Evolutionary conservation across 2,797 vertebrate species (phyloP), one percentile per base, ranked within the genome.

Genomic region (Remorina albescens): DNA sequence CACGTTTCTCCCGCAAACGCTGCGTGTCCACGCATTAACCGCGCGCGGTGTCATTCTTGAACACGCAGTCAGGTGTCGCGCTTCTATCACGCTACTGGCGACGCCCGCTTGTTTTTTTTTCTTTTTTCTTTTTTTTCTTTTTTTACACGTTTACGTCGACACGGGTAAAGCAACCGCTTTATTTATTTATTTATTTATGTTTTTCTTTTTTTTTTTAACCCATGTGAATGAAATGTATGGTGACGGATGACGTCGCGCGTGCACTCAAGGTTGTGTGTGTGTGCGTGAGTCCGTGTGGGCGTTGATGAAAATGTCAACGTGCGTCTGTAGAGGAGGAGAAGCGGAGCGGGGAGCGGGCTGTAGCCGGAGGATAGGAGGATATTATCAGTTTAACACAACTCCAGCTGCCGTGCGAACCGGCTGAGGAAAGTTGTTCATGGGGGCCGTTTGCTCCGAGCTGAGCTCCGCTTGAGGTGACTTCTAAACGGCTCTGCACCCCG

Each of bases 11-110:
- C 61, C 73, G 76, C 82, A 84, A 78, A 21, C 72, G 53, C 79
- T 25, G 85, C 89, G 88, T 86, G 71, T 71, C 16, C 90, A 91
- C 90, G 91, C 88, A 82, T 10, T 74, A 42, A 74, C 37, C 75
- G 71, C 78, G 88, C 87, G 87, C 89, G 76, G 76, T 90, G 93
- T 94, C 93, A 93, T 94, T 91, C 91, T 86, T 91, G 91, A 81
- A 93, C 91, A 94, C 91, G 92, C 93, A 94, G 91, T 94, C 91
- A 93, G 91, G 92, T 94, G 91, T 94, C 93, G 93, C 92, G 88
- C 87, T 90, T 90, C 88, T 91, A 80, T 89, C 89, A 87, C 91
- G 90, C 87, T 89, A 67, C 84, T 71, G 88, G 89, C 88, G 83
- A 86, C 92, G 84, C 84, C 88, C 79, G 86, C 79, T 70, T 47